Conservation (phyloP, 2,888 invertebrate genomes). For the Volucella inanis region DNA sequence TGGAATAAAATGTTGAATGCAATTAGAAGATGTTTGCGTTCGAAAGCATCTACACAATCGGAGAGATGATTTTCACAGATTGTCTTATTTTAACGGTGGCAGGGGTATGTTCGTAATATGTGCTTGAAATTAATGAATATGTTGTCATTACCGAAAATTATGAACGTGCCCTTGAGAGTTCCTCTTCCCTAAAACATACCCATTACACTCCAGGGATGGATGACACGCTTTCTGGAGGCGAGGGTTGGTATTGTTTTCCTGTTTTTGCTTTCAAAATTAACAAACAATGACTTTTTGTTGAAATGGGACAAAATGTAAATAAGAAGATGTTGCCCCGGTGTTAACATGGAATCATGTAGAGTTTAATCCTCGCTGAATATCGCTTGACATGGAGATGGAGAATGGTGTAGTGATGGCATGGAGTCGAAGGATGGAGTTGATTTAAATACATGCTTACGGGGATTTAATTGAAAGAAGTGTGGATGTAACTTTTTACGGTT, state of each 20-base stretch:
- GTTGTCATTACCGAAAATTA: slow-evolving; percentile 67
- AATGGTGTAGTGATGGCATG: background rate
- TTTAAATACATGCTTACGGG: slow-evolving; percentile 5
- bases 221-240: background rate
- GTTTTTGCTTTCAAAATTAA: slow-evolving; percentile 49
- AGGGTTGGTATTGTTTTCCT: slow-evolving; percentile 30
- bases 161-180: slow-evolving; percentile 46
- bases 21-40: slow-evolving; percentile 63
- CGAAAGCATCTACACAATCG: slow-evolving; percentile 27
- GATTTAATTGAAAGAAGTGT: slow-evolving; percentile 32
- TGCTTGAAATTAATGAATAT: slow-evolving; percentile 65
- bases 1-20: slow-evolving; percentile 43
- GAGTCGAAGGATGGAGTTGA: background rate
- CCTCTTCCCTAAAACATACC: background rate
- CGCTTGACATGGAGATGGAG: slow-evolving; percentile 9
- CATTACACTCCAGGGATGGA: background rate
- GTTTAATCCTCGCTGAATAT: slow-evolving; percentile 33
- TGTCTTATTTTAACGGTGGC: slow-evolving; percentile 8
- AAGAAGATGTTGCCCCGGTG: slow-evolving; percentile 23
- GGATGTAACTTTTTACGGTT: background rate
- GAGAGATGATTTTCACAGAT: slow-evolving; percentile 39
- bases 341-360: slow-evolving; percentile 41
- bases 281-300: slow-evolving; percentile 52
- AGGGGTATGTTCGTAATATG: slow-evolving; percentile 40
- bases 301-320: slow-evolving; percentile 58